Evolutionary conservation across 2,113 vertebrate species (phyloP).

Genomic region (Erythrocercus mccallii): DNA sequence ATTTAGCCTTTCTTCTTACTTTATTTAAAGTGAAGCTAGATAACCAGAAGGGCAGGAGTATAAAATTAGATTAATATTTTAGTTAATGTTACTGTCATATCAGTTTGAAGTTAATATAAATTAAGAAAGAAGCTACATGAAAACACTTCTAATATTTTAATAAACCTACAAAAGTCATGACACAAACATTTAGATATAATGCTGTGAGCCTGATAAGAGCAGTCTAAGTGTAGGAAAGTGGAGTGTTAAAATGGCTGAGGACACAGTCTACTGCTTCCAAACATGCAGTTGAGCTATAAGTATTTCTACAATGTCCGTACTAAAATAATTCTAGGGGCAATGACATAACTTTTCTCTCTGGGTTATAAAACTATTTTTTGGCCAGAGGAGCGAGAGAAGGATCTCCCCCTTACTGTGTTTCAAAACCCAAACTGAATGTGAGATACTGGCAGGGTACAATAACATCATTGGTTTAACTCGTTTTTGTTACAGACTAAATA

Average conservation of each 20-base stretch:
- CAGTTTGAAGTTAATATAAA: background rate
- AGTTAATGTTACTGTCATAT: background rate
- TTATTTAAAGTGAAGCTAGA: background rate
- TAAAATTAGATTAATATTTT: background rate
- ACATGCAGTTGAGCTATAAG: accelerated
- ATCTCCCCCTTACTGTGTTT: accelerated
- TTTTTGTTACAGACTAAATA: background rate
- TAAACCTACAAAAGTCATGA: background rate
- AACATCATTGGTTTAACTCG: background rate
- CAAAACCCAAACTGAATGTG: background rate
- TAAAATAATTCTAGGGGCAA: background rate
- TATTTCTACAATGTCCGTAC: background rate
- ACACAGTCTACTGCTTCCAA: background rate
- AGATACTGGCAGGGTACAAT: background rate
- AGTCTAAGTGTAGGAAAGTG: background rate
- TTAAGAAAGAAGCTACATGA: background rate
- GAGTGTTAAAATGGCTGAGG: background rate
- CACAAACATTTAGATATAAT: background rate
- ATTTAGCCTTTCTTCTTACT: background rate
- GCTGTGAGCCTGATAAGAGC: background rate
- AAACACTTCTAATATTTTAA: background rate
- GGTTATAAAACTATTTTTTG: background rate
- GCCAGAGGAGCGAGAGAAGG: background rate
- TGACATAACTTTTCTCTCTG: background rate
- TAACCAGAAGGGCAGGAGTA: background rate